phyloP scores from a whole-genome alignment of 2,113 vertebrate genomes.

The Hyperopisus bebe region DNA sequence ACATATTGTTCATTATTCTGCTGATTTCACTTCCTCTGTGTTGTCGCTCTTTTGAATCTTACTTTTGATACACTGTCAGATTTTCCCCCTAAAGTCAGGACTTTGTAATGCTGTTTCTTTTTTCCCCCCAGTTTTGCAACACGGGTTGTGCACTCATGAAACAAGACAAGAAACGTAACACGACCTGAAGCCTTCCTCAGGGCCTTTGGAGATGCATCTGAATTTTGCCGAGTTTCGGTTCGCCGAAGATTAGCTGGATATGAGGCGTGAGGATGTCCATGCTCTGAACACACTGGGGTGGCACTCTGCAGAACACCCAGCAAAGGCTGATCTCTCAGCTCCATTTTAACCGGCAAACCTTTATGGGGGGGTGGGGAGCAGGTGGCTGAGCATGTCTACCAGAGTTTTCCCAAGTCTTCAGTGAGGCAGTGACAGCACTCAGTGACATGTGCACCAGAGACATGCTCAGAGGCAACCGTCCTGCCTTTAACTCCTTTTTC shows the following conservation, averaged over 20 bases:
- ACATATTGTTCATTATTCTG: background rate
- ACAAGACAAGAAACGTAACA: background rate
- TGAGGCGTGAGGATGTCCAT: background rate
- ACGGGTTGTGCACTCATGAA: background rate
- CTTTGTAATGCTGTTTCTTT: background rate
- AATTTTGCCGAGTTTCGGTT: background rate
- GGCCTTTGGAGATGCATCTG: background rate
- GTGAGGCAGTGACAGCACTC: background rate
- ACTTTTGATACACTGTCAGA: background rate
- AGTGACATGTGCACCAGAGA: background rate
- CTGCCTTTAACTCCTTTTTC: background rate
- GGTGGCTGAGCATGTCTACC: background rate
- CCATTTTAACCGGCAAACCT: background rate
- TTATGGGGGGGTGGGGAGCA: background rate
- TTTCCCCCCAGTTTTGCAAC: background rate
- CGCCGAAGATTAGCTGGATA: background rate
- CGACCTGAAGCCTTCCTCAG: background rate
- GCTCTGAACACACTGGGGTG: constrained; percentile 26
- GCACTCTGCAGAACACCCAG: background rate
- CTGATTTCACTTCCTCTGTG: background rate
- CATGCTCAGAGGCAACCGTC: background rate
- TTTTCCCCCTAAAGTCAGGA: background rate
- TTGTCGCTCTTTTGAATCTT: background rate
- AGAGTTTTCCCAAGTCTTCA: background rate
- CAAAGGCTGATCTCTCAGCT: background rate